phyloP scores from a whole-genome alignment of 1,140 invertebrate species.

The Trichogramma pretiosum region DNA sequence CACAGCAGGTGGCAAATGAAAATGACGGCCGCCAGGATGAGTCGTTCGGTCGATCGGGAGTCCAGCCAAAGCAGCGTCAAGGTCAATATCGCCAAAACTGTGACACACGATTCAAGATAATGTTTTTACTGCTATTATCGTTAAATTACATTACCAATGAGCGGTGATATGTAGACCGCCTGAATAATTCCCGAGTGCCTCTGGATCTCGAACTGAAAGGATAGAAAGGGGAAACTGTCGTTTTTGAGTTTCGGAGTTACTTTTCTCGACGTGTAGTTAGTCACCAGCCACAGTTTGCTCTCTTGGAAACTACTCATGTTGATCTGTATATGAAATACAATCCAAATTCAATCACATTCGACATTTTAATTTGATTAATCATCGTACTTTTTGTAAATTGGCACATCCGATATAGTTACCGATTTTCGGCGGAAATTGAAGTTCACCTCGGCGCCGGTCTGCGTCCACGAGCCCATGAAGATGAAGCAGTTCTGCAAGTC shows the following conservation, averaged over 20 bases:
- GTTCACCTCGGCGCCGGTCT: conserved; percentile 51
- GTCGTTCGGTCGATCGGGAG: conserved; percentile 37
- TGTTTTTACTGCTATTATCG: too few relatives aligned
- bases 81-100: conserved; percentile 43
- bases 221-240: conserved; percentile 42
- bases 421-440: conserved; percentile 33
- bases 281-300: conserved; percentile 20
- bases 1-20: conserved; percentile 44
- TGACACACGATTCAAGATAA: background rate
- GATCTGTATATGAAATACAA: too few relatives aligned
- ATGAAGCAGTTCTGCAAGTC: conserved; percentile 38
- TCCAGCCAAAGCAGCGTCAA: conserved; percentile 42
- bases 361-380: background rate
- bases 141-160: conserved; percentile 46
- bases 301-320: conserved; percentile 11
- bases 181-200: conserved; percentile 35
- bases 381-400: conserved; percentile 2
- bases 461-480: conserved; percentile 46
- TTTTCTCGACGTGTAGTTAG: conserved; percentile 18
- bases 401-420: too few relatives aligned
- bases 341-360: too few relatives aligned
- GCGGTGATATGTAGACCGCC: conserved; percentile 39
- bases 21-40: conserved; percentile 39
- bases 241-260: conserved; percentile 33
- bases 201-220: conserved; percentile 38